These are phyloP conservation scores for Neomicropteryx cornuta DNA, from an alignment of 1,140 invertebrate species.

Conservation along the genomic window DNA sequence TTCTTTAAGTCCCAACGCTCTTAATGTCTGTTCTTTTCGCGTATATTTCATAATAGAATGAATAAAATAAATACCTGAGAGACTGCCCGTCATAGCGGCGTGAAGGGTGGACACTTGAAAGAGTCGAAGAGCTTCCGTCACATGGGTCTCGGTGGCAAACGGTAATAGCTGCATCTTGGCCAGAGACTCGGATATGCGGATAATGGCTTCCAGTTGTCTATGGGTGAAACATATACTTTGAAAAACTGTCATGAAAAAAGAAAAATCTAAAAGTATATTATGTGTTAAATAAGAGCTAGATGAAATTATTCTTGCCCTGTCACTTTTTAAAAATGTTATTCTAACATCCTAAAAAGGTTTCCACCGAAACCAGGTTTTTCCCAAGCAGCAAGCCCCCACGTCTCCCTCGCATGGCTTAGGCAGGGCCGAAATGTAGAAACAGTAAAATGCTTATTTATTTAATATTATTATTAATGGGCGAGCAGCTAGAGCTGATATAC, in stretches of 20 bases:
- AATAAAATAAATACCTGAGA: slow-evolving; percentile 57
- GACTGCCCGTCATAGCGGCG: slow-evolving; percentile 84
- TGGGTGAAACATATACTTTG: too few relatives aligned
- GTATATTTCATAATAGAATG: neutral
- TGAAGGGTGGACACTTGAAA: slow-evolving; percentile 98
- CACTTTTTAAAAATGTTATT: too few relatives aligned
- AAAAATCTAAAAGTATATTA: slow-evolving; percentile 6
- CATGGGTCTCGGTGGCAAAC: slow-evolving; percentile 85
- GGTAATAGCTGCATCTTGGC: slow-evolving; percentile 96
- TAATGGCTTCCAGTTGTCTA: slow-evolving; percentile 92
- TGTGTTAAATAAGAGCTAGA: too few relatives aligned
- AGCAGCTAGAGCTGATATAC: too few relatives aligned
- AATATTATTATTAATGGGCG: too few relatives aligned
- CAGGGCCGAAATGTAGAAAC: too few relatives aligned
- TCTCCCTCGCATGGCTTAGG: neutral
- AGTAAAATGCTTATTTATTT: too few relatives aligned
- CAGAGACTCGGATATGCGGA: slow-evolving; percentile 92
- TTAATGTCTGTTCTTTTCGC: neutral
- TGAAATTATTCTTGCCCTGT: too few relatives aligned
- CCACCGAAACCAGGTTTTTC: neutral
- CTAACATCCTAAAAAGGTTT: neutral
- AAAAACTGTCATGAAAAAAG: too few relatives aligned
- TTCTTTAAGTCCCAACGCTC: too few relatives aligned
- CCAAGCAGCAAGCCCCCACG: neutral
- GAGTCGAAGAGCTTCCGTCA: slow-evolving; percentile 94